phyloP scores from a whole-genome alignment of 2,113 vertebrate genomes.

The human (Homo sapiens) region DNA sequence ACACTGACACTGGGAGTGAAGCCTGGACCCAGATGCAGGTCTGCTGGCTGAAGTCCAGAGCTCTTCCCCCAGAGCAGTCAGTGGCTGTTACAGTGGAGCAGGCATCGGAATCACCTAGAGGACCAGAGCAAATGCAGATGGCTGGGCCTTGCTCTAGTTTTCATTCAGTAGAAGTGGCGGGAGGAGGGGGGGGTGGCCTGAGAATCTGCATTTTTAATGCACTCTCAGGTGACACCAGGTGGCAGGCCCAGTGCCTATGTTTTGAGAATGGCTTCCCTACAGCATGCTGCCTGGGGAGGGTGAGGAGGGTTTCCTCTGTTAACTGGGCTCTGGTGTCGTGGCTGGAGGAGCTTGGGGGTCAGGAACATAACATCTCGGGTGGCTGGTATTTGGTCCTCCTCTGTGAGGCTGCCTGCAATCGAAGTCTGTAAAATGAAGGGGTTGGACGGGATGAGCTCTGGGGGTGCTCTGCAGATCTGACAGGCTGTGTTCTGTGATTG shows the following conservation, averaged over 20 bases:
- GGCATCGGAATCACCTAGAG: too few relatives aligned
- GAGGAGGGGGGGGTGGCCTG: too few relatives aligned
- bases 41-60: rapidly evolving
- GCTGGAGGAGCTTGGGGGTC: too few relatives aligned
- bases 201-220: background rate
- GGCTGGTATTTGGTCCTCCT: background rate
- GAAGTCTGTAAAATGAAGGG: background rate
- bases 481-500: background rate
- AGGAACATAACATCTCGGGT: rapidly evolving
- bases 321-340: background rate
- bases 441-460: background rate
- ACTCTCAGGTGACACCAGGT: background rate
- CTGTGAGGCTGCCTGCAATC: background rate
- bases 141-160: background rate
- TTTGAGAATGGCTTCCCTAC: background rate
- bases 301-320: rapidly evolving
- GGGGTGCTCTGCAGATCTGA: background rate
- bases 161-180: background rate
- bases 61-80: rapidly evolving
- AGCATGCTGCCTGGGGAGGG: background rate
- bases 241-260: too few relatives aligned
- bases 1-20: rapidly evolving
- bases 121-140: background rate
- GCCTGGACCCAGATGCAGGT: background rate
- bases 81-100: rapidly evolving